Conservation (phyloP, 2,797 vertebrate species). For the Forpus xanthops region DNA sequence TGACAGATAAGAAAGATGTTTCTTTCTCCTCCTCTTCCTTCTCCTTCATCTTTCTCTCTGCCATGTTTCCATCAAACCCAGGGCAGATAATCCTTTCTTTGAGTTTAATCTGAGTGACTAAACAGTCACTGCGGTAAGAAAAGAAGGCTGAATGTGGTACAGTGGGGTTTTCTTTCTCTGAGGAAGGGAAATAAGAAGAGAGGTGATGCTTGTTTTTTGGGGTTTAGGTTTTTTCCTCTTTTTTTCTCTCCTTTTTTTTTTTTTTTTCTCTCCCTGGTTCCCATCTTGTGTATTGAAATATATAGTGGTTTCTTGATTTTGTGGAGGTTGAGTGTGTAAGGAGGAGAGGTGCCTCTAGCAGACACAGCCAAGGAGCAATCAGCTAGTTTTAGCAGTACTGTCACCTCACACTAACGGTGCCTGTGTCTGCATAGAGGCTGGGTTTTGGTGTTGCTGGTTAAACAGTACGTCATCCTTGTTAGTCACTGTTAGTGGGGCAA, state of each 20-base stretch:
- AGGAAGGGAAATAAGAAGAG: background rate
- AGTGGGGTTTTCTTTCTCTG: background rate
- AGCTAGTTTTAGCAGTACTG: background rate
- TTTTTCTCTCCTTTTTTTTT: accelerated
- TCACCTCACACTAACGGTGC: background rate
- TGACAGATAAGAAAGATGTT: background rate
- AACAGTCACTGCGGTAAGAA: background rate
- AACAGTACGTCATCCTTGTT: background rate
- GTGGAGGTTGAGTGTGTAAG: background rate
- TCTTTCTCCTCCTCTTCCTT: background rate
- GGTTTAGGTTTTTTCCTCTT: accelerated
- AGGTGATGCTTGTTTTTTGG: background rate
- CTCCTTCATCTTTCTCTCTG: background rate
- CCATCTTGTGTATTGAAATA: background rate
- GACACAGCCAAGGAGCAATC: background rate
- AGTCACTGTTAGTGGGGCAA: background rate
- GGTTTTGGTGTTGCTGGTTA: background rate
- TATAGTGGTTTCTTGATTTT: background rate
- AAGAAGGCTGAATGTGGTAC: background rate
- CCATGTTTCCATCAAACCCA: background rate
- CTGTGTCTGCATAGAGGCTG: background rate
- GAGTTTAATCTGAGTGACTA: background rate
- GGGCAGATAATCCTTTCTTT: background rate
- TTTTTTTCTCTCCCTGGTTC: accelerated
- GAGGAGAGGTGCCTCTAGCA: background rate